Evolutionary conservation across 2,113 vertebrate genomes (phyloP), one percentile per base, ranked within the genome.

Genomic region (Catharus fuscescens): DNA sequence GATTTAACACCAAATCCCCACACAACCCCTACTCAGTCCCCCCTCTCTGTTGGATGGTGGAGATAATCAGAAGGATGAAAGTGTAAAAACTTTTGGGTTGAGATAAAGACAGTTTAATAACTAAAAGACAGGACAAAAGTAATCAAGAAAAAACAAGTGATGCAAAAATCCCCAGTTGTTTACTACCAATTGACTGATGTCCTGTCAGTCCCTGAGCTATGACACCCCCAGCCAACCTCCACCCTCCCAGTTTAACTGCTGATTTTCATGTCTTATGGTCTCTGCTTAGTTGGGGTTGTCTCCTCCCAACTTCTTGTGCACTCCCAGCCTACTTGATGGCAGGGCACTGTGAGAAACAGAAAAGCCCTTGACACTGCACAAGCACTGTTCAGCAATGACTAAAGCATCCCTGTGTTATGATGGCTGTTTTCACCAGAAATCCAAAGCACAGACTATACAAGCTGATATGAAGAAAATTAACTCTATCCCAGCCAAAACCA

Each of bases 41-140:
- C 5, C 2, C 1, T 10, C 6, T 17, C 5, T 45, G 6, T 16
- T 5, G 0, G 52, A 86, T 18, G 21, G 24, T 7, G 16, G 45
- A 88, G 20, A 40, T 12, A 52, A 86, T 18, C 16, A 9, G 44
- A 89, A 82, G 25, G 7, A 12, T 66, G 17, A 66, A 94, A 79
- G 47, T 32, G 5, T 13, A 4, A 71, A 86, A 79, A 29, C 10
- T 26, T 60, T 26, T 25, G 19, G 9, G 15, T 56, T 69, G 45
- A 87, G 64, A 45, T 25, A 32, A 73, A 88, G 47, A 36, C 34
- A 34, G 19, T 54, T 64, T 32, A 84, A 40, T 73, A 67, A 78
- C 24, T 73, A 15, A 65, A 76, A 73, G 29, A 76, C 3, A 23
- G 5, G 10, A 32, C 13, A 86, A 64, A 42, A 31, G 26, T 60